A percentile compares a stretch with the other conserved stretches of the same genome.
Evolutionary conservation across 2,888 invertebrate species (phyloP).

Genomic region (Meiosimyza decipiens): DNA sequence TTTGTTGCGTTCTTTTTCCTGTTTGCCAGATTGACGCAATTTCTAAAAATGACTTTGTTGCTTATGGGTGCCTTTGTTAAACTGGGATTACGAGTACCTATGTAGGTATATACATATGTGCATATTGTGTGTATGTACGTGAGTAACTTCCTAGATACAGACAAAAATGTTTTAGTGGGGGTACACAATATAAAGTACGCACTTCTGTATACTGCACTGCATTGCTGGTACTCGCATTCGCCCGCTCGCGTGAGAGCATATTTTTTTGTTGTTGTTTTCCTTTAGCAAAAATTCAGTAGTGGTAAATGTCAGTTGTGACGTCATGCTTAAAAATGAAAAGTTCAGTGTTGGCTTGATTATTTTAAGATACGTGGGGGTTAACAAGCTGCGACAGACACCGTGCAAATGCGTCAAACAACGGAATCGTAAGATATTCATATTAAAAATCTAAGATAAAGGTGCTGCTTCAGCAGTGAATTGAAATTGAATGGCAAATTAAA

Average conservation of each 20-base stretch:
- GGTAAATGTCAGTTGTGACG: slow-evolving; percentile 8
- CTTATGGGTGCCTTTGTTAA: not conserved
- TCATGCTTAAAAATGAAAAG: not conserved
- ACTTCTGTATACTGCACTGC: not conserved
- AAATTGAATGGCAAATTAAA: too few species aligned
- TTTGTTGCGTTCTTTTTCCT: slow-evolving; percentile 18
- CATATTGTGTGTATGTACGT: too few species aligned
- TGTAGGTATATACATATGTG: too few species aligned
- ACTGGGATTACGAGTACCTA: too few species aligned
- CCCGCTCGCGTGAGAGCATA: not conserved
- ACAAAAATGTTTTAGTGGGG: not conserved
- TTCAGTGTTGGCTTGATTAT: too few species aligned
- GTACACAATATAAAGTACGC: not conserved
- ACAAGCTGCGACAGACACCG: too few species aligned
- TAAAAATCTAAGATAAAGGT: too few species aligned
- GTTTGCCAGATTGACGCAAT: slow-evolving; percentile 17
- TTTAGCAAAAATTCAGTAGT: not conserved
- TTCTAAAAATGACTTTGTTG: not conserved
- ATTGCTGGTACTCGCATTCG: not conserved
- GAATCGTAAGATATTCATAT: too few species aligned
- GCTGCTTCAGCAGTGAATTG: too few species aligned
- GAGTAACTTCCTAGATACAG: too few species aligned
- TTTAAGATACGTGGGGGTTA: too few species aligned
- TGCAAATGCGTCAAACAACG: too few species aligned
- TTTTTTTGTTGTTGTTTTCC: not conserved